Conservation (phyloP, 2,113 vertebrate genomes). For the Vimba vimba region DNA sequence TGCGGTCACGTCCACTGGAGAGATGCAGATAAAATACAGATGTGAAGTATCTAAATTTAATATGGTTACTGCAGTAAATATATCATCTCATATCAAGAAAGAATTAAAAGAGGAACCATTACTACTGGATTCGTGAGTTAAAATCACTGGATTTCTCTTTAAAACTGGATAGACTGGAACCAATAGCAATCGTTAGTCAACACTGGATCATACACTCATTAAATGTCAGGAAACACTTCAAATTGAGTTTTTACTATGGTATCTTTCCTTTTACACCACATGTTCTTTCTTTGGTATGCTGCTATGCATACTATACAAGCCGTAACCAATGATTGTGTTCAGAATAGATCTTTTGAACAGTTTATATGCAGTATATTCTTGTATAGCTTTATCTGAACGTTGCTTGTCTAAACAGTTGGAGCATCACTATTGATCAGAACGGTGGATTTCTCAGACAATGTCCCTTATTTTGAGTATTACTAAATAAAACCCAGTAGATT, state of each 20-base stretch:
- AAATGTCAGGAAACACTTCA: constrained; percentile 16
- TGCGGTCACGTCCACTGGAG: not conserved
- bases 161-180: constrained; percentile 56
- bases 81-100: constrained; percentile 20
- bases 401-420: not conserved
- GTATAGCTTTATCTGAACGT: constrained; percentile 5
- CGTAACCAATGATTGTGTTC: not conserved
- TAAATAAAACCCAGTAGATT: not conserved
- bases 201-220: constrained; percentile 50
- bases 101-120: not conserved
- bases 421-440: not conserved
- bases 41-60: not conserved
- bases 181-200: constrained; percentile 31
- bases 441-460: not conserved
- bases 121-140: constrained; percentile 39
- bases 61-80: not conserved
- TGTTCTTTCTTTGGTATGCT: not conserved
- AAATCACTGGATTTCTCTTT: constrained; percentile 49
- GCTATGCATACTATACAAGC: not conserved
- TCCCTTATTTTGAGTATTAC: not conserved
- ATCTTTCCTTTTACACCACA: too few relatives aligned
- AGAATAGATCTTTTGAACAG: not conserved
- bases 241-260: not conserved
- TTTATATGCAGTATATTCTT: not conserved
- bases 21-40: not conserved